Evolutionary conservation across 2,797 vertebrate genomes (phyloP), one percentile per base, ranked within the genome.

Genomic region (Columba guinea): DNA sequence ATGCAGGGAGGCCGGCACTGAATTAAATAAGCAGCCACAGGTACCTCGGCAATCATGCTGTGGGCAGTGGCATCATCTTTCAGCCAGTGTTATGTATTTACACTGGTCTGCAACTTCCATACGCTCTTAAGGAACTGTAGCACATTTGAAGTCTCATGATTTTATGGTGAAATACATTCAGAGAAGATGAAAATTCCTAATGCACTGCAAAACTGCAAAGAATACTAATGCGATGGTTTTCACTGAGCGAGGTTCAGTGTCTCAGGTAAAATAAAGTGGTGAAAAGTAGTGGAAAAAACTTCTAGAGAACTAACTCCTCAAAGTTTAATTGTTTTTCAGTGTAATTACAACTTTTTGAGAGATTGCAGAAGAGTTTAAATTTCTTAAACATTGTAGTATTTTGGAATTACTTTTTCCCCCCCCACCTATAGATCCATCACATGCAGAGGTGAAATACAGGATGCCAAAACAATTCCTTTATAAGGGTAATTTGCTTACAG

Each of bases 201-300:
- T 26, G 58, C 19, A 2, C 44, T 68, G 64, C 35, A 37, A 65
- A 95, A 83, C 37, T 59, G 30, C 0, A 5, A 68, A 21, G 32
- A 48, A 58, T 70, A 75, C 14, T 23, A 24, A 23, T 53, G 52
- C 11, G 3, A 12, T 89, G 30, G 14, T 34, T 65, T 53, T 59
- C 48, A 59, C 28, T 2, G 7, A n/a, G 70, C 77, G 58, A 84
- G 13, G 10, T 44, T 56, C 83, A 71, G 22, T 52, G 59, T 49
- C 41, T 73, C 11, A 11, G 49, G 12, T 85, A 52, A 85, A 95
- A 59, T 51, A 44, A 95, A 73, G 51, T 26, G 7, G 11, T 56
- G n/a, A 87, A 58, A 89, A 85, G 46, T 64, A 78, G 41, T 44
- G 44, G 37, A 53, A 93, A 78, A 65, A 59, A 51, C 28, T 74